These are phyloP conservation scores for Cheilosia vernalis DNA, from an alignment of 2,888 invertebrate species.

Conservation along the genomic window DNA sequence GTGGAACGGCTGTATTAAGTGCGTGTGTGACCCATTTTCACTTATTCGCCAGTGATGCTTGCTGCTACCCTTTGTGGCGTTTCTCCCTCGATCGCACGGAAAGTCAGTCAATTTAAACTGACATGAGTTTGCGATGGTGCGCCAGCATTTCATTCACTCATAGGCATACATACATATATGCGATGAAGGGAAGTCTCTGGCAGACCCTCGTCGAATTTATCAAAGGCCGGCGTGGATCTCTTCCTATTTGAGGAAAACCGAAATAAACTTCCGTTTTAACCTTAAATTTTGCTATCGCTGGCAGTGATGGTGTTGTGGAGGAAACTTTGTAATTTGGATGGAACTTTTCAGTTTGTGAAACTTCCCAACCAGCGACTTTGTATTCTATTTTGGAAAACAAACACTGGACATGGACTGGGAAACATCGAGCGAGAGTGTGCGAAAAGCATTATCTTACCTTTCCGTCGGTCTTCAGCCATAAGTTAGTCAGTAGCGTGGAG, in stretches of 20 bases:
- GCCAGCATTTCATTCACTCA: slow-evolving; percentile 25
- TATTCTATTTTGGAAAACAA: no score
- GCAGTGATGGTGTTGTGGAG: background rate
- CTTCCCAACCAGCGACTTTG: no score
- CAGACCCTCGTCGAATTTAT: slow-evolving; percentile 9
- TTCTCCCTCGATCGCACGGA: background rate
- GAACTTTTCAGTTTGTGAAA: no score
- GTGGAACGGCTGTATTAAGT: slow-evolving; percentile 34
- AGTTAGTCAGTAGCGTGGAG: no score
- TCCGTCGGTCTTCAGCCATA: no score
- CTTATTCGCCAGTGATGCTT: slow-evolving; percentile 21
- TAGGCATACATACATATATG: background rate
- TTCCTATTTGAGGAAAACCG: slow-evolving; percentile 24
- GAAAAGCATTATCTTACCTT: no score
- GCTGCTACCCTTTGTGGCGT: background rate
- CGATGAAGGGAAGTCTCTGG: slow-evolving; percentile 12
- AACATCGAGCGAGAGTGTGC: no score
- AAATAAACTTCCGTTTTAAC: slow-evolving; percentile 57
- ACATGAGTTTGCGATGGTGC: slow-evolving; percentile 58
- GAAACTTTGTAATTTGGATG: no score
- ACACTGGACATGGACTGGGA: no score
- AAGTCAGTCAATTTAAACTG: slow-evolving; percentile 67
- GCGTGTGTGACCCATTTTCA: slow-evolving; percentile 70
- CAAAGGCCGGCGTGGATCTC: background rate
- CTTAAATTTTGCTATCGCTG: slow-evolving; percentile 27